phyloP scores from a whole-genome alignment of 2,797 vertebrate species.

The Helicolenus hilgendorfi region DNA sequence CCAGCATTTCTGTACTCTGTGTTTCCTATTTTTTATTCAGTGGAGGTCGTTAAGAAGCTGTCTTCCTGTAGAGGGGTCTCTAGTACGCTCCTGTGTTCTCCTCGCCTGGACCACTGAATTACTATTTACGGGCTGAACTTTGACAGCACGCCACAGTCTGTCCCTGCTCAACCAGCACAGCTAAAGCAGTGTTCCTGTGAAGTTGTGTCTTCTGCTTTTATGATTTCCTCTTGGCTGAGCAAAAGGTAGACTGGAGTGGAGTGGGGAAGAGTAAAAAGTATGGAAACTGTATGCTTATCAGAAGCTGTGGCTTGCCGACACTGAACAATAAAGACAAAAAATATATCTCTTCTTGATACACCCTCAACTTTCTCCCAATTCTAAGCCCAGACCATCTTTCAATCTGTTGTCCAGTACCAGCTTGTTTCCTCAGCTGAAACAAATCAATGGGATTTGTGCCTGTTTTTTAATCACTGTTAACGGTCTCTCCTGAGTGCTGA shows the following conservation, averaged over 20 bases:
- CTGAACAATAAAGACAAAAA: background rate
- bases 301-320: background rate
- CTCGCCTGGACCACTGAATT: conserved; percentile 83
- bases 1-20: conserved; percentile 39
- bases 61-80: conserved; percentile 81
- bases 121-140: conserved; percentile 90
- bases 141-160: conserved; percentile 79
- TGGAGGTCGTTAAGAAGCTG: conserved; percentile 75
- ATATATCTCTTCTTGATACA: background rate
- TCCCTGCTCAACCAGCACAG: conserved; percentile 68
- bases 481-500: conserved; percentile 68
- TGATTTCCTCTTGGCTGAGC: conserved; percentile 48
- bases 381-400: background rate
- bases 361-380: background rate
- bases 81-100: conserved; percentile 78
- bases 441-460: conserved; percentile 44
- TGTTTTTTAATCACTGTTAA: conserved; percentile 70
- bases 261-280: background rate
- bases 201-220: conserved; percentile 63
- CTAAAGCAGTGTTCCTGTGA: conserved; percentile 62
- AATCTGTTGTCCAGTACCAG: conserved; percentile 9
- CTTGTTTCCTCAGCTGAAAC: conserved; percentile 34
- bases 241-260: conserved; percentile 21
- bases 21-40: conserved; percentile 84
- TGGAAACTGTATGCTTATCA: conserved; percentile 16